Conservation (phyloP, 2,797 vertebrate genomes). For the Choloepus didactylus region DNA sequence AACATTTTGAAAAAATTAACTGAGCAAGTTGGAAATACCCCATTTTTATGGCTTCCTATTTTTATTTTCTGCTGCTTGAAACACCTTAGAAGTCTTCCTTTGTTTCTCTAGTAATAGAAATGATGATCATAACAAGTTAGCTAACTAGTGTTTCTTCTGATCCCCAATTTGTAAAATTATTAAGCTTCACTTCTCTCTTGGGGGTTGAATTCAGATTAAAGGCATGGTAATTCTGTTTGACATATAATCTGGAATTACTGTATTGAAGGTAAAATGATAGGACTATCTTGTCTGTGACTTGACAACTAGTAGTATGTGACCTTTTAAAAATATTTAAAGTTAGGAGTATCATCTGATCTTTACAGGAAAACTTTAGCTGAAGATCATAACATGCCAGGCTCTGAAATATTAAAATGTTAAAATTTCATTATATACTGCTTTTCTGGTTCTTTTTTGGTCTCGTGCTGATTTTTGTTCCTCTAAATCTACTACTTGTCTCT, state of each 20-base stretch:
- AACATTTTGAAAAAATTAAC: conserved; percentile 22
- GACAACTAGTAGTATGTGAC: neutral
- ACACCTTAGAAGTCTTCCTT: conserved; percentile 29
- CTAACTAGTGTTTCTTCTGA: neutral
- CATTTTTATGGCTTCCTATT: neutral
- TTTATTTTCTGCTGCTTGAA: conserved; percentile 65
- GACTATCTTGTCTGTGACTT: neutral
- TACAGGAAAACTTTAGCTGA: neutral
- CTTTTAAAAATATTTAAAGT: conserved; percentile 51
- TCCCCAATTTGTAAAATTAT: neutral
- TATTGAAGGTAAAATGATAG: conserved; percentile 39
- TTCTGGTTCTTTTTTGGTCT: conserved; percentile 31
- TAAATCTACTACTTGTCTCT: neutral
- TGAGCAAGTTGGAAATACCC: neutral
- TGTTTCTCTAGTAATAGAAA: conserved; percentile 26
- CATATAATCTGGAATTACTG: neutral
- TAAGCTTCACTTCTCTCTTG: neutral
- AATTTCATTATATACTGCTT: neutral
- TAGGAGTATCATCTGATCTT: neutral
- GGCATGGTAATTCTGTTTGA: conserved; percentile 34
- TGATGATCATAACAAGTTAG: neutral
- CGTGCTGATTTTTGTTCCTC: conserved; percentile 4
- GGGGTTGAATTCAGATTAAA: conserved; percentile 4
- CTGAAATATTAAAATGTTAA: conserved; percentile 17
- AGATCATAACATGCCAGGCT: neutral